Evolutionary conservation across 1,140 invertebrate genomes (phyloP).

Genomic region (Nasonia vitripennis): DNA sequence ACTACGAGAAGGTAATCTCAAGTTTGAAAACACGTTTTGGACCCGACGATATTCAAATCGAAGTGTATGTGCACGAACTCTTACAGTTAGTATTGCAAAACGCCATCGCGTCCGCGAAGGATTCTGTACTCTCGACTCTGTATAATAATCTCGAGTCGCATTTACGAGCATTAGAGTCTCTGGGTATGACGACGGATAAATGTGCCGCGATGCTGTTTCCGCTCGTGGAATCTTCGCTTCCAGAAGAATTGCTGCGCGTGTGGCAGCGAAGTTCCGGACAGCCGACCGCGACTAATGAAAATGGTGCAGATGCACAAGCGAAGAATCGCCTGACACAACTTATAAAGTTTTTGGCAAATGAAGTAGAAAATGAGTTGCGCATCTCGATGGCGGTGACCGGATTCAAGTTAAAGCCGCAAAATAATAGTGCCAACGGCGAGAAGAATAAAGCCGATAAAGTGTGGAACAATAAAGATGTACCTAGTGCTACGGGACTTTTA

Average conservation of each 20-base stretch:
- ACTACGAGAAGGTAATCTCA: conserved; percentile 58
- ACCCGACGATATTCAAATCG: conserved; percentile 23
- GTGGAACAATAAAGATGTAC: conserved; percentile 9
- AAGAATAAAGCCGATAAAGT: not conserved
- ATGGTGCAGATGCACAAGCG: conserved; percentile 37
- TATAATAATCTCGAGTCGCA: too few relatives aligned
- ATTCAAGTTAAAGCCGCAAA: conserved; percentile 36
- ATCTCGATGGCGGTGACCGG: conserved; percentile 54
- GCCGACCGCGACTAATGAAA: not conserved
- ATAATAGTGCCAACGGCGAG: not conserved
- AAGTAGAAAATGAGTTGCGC: conserved; percentile 58
- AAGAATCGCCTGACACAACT: conserved; percentile 52
- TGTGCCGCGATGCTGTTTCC: conserved; percentile 60
- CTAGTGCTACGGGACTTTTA: conserved; percentile 44
- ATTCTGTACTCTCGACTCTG: too few relatives aligned
- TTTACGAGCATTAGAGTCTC: too few relatives aligned
- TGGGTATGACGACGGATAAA: conserved; percentile 54
- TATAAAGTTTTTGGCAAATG: conserved; percentile 57
- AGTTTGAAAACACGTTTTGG: conserved; percentile 57
- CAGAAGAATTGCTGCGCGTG: conserved; percentile 57
- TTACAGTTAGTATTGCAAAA: conserved; percentile 53
- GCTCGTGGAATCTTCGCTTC: conserved; percentile 42
- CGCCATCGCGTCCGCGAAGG: too few relatives aligned
- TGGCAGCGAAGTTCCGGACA: conserved; percentile 53
- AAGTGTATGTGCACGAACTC: conserved; percentile 30